Conservation (phyloP, 2,797 vertebrate genomes). For the Hypotaenidia philippensis region DNA sequence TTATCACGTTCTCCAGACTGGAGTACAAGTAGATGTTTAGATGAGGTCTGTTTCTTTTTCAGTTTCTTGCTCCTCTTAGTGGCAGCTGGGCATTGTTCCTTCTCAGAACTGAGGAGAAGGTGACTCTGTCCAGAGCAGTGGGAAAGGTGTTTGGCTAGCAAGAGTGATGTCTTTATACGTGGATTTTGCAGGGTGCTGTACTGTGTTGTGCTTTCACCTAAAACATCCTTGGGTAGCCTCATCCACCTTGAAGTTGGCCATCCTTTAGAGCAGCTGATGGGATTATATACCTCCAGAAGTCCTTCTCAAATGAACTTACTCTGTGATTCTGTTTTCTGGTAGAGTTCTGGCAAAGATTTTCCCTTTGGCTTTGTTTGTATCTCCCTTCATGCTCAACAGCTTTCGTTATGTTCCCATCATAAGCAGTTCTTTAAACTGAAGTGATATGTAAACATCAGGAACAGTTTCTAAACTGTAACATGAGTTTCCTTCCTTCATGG, state of each 20-base stretch:
- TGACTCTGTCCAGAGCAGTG: background rate
- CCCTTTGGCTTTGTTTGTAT: background rate
- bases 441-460: slow-evolving; percentile 48
- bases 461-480: slow-evolving; percentile 14
- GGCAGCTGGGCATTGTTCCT: background rate
- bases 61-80: background rate
- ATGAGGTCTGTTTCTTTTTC: background rate
- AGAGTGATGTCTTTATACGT: background rate
- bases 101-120: background rate
- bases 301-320: background rate
- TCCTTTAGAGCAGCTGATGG: background rate
- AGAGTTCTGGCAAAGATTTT: slow-evolving; percentile 9
- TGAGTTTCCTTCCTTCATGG: background rate
- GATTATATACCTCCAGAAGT: background rate
- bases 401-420: slow-evolving; percentile 57
- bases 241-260: background rate
- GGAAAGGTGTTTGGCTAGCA: background rate
- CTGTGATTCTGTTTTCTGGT: slow-evolving; percentile 8
- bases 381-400: slow-evolving; percentile 14
- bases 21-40: background rate
- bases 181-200: background rate
- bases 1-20: background rate
- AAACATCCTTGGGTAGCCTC: background rate
- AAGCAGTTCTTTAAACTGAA: slow-evolving; percentile 46
- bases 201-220: background rate